Base-by-base conservation (phyloP, 2,797 vertebrate species). In the Todus mexicanus region DNA sequence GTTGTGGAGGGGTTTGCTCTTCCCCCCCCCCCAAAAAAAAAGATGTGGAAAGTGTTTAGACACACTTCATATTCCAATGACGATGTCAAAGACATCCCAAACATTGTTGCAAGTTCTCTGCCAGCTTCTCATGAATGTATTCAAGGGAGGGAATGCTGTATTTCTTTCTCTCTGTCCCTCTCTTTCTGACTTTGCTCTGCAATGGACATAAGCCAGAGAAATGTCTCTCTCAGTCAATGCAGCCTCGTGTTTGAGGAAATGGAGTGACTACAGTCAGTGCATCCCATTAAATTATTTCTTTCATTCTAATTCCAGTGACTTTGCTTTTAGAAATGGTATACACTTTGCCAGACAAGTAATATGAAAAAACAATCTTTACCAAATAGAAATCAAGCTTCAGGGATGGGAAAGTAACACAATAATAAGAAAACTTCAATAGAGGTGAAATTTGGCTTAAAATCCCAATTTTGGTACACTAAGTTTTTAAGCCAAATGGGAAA, bases 231-330 rank as follows among this genome's bases (percentile, higher is more conserved):
- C 1, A 8, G 63, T 94, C 89, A 94, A 95, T 91, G 89, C 63
- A 71, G 90, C 19, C 87, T 87, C 79, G 93, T 96, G 93, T 96
- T 89, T 66, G 64, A 93, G 78, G 63, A 92, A 92, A 76, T 86
- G 20, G 69, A 87, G 76, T 65, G 86, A 71, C 68, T 85, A 68
- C 64, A 91, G 79, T 76, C 64, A 91, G 31, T 91, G 63, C 82
- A 92, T 93, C 64, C 60, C 79, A 51, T 79, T 94, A 89, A 85
- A 89, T 89, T 63, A 73, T 84, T 95, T 88, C 70, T 93, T 95
- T 94, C 85, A 73, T 85, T 89, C 76, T 74, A 21, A 89, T 84
- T 83, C 75, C 59, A 73, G 26, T 70, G 76, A 84, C 70, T 94
- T 89, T 73, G 54, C 79, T 87, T 81, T 83, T 66, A 60, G 63